Evolutionary conservation across 2,888 invertebrate genomes (phyloP).

Genomic region (Ichneumoninae sp.): DNA sequence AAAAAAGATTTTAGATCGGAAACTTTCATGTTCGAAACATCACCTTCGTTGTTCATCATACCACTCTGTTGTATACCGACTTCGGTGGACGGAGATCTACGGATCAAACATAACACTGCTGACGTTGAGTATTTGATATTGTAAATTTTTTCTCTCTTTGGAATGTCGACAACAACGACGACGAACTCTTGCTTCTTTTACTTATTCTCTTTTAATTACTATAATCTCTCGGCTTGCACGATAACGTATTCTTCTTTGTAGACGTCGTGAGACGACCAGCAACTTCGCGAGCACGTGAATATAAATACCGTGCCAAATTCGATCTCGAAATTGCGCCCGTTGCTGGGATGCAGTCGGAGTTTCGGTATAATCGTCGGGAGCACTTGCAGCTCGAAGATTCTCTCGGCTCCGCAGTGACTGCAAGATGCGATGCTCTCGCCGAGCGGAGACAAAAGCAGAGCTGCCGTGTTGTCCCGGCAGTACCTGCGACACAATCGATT

Average conservation of each 20-base stretch:
- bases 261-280: slow-evolving; percentile 91
- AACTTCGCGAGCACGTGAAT: slow-evolving; percentile 93
- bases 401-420: slow-evolving; percentile 89
- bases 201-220: slow-evolving; percentile 66
- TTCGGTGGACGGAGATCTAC: slow-evolving; percentile 68
- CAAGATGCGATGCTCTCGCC: slow-evolving; percentile 86
- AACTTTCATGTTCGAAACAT: slow-evolving; percentile 23
- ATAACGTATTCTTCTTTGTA: slow-evolving; percentile 90
- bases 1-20: slow-evolving; percentile 26
- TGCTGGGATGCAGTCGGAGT: slow-evolving; percentile 86
- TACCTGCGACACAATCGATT: slow-evolving; percentile 87
- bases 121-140: slow-evolving; percentile 44
- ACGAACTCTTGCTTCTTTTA: slow-evolving; percentile 13
- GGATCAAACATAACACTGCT: slow-evolving; percentile 55
- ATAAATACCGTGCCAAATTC: slow-evolving; percentile 95
- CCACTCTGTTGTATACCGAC: slow-evolving; percentile 36
- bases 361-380: slow-evolving; percentile 92
- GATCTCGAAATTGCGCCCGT: slow-evolving; percentile 85
- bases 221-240: slow-evolving; percentile 90
- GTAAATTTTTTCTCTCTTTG: slow-evolving; percentile 35
- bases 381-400: slow-evolving; percentile 93
- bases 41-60: slow-evolving; percentile 55
- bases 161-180: slow-evolving; percentile 41
- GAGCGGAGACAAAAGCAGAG: slow-evolving; percentile 90
- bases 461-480: slow-evolving; percentile 88